Percentiles rank a stretch among this genome's conserved stretches.
These are phyloP conservation scores for Melanocharis versteri DNA, from an alignment of 2,113 vertebrate species.

Conservation along the genomic window DNA sequence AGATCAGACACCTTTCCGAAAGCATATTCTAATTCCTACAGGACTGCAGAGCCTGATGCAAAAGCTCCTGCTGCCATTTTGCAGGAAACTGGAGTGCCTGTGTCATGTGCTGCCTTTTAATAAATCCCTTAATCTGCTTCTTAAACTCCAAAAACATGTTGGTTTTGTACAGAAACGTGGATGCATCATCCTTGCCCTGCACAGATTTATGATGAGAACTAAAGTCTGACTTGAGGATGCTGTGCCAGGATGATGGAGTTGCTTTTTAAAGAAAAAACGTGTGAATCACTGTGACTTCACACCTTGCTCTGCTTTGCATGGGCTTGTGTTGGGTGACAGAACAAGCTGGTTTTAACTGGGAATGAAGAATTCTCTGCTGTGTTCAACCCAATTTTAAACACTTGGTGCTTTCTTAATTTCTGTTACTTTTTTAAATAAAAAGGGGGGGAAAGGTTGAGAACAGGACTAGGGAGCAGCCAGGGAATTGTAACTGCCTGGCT, in stretches of 20 bases:
- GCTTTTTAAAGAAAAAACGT: not conserved
- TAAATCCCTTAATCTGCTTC: not conserved
- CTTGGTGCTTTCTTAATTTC: not conserved
- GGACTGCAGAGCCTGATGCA: not conserved
- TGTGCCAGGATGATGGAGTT: not conserved
- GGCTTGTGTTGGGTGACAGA: not conserved
- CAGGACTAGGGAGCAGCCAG: not conserved
- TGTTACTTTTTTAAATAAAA: not conserved
- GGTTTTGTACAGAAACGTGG: not conserved
- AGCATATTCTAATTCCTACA: not conserved
- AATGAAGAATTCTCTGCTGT: not conserved
- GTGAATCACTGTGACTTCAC: conserved; percentile 2
- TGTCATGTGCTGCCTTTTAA: not conserved
- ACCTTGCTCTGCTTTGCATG: not conserved
- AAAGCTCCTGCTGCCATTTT: not conserved
- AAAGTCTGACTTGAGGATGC: not conserved
- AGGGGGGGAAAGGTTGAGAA: not conserved
- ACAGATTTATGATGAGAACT: not conserved
- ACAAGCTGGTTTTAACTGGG: not conserved
- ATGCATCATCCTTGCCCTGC: not conserved
- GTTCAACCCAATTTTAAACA: not conserved
- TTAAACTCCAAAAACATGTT: not conserved
- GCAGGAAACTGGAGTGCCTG: not conserved
- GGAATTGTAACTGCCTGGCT: not conserved
- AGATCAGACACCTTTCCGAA: not conserved